Conservation (phyloP, 2,888 invertebrate species). For the Adineta ricciae region DNA sequence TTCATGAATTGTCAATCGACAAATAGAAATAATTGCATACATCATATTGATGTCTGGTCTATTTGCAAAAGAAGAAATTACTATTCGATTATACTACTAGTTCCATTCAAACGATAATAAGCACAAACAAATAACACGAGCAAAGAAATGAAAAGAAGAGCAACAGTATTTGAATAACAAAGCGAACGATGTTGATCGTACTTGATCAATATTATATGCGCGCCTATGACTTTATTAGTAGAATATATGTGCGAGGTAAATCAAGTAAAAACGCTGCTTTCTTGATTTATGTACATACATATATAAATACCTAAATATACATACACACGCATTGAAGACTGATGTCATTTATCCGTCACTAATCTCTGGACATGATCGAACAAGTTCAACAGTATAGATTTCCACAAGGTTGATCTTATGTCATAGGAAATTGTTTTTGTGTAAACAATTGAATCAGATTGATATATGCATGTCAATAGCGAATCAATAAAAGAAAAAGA, state of each 20-base stretch:
- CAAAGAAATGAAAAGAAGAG: neutral
- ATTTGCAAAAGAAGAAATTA: conserved; percentile 1
- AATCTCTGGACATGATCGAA: neutral
- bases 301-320: neutral
- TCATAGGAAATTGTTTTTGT: neutral
- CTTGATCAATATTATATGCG: neutral
- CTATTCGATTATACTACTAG: neutral
- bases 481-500: too few species aligned
- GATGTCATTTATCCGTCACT: neutral
- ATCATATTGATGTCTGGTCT: neutral
- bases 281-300: too few species aligned
- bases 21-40: neutral
- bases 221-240: neutral
- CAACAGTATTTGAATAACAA: neutral
- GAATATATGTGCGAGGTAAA: neutral
- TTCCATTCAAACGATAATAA: conserved; percentile 2
- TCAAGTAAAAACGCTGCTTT: neutral
- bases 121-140: neutral
- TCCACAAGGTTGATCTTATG: neutral
- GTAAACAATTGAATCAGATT: neutral
- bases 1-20: neutral
- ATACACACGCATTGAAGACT: neutral
- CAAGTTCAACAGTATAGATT: neutral
- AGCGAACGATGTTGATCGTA: neutral
- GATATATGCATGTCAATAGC: too few species aligned